Base-by-base conservation (phyloP, 2,797 vertebrate genomes). In the Pantherophis alleghaniensis region DNA sequence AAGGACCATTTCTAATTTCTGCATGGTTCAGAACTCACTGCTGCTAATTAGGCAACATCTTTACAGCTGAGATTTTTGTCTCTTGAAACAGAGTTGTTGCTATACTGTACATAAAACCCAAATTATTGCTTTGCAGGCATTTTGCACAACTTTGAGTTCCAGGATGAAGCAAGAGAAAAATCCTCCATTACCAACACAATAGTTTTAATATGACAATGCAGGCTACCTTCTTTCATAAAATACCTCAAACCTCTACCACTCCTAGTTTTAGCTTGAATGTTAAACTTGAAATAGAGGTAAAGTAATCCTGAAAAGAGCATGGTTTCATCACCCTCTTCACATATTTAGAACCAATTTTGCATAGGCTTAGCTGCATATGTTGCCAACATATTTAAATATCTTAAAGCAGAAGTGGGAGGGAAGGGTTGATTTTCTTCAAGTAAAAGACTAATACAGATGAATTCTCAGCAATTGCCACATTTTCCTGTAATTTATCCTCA, bases 241-340 rank as follows among this genome's bases (percentile, higher is more conserved):
- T 93, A 95, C 90, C 94, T 93, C 60, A 94, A 95, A 94, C 51
- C 88, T 95, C n/a, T 87, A 28, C 14, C 74, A 51, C 9, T 74
- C 7, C 28, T 5, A 26, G 5, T 53, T 91, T 91, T 60, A 24
- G 53, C 24, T 53, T 86, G 89, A 86, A 51, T 22, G 74, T 11
- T n/a, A 92, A 53, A 61, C 24, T 83, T 60, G 69, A 53, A 63
- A n/a, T 20, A 63, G 37, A 61, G 42, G 47, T 86, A 7, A 63
- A 63, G 47, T 63, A 3, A 32, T 59, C 20, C n/a, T 79, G 90
- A 61, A 74, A 79, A 59, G 42, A 42, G 22, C 9, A 53, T 60
- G n/a, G 9, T 55, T 59, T 61, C 32, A 69, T 53, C 9, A 7
- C 2, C 7, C 26, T 83, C n/a, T 60, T 32, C 28, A n/a, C 86